Percentiles rank a stretch among this genome's conserved stretches.
Evolutionary conservation across 2,113 vertebrate genomes (phyloP).

Genomic region (Alexandromys fortis): DNA sequence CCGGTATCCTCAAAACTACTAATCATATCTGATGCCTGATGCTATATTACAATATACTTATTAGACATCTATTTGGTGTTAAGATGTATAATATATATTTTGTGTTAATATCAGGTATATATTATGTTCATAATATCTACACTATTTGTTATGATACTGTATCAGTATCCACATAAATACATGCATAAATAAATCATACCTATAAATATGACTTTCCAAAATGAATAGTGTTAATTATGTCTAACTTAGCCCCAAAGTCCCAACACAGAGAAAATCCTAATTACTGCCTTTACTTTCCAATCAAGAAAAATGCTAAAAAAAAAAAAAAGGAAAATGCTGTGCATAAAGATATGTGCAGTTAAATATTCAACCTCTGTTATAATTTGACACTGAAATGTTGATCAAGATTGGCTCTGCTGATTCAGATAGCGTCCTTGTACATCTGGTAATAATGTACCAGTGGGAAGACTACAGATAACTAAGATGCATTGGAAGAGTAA

Average conservation of each 20-base stretch:
- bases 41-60: neutral
- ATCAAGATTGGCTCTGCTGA: neutral
- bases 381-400: neutral
- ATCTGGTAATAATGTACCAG: neutral
- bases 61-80: neutral
- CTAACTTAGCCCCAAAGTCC: neutral
- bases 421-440: neutral
- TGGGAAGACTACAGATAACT: neutral
- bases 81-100: neutral
- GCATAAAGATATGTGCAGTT: neutral
- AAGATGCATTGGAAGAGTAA: neutral
- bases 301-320: slow-evolving; percentile 5
- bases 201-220: neutral
- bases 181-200: neutral
- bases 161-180: neutral
- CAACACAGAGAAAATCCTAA: neutral
- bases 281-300: neutral
- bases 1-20: neutral
- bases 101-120: neutral
- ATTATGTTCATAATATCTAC: neutral
- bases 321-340: neutral
- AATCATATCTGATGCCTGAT: neutral
- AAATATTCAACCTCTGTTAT: neutral
- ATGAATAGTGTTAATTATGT: neutral
- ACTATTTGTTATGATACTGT: neutral